Conservation (phyloP, 2,797 vertebrate genomes). For the Cossypha polioptera region DNA sequence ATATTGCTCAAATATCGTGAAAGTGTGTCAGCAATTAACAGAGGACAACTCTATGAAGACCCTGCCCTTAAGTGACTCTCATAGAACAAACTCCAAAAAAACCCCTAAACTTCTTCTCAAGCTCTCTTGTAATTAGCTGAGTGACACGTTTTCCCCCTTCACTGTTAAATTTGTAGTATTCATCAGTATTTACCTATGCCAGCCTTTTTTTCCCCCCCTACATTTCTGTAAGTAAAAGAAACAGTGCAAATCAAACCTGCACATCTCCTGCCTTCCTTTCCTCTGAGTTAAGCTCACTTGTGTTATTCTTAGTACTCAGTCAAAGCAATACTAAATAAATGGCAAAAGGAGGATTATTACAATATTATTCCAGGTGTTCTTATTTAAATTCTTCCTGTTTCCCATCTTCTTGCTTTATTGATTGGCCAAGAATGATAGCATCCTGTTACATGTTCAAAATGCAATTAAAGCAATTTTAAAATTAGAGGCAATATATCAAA, state of each 20-base stretch:
- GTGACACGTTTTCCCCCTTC: neutral
- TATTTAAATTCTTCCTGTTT: neutral
- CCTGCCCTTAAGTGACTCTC: neutral
- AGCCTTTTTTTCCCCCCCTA: neutral
- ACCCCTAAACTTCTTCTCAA: neutral
- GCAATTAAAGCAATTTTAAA: neutral
- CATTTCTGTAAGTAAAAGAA: neutral
- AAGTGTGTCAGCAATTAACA: neutral
- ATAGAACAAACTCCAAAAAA: neutral
- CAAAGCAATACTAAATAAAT: neutral
- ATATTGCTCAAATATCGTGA: neutral
- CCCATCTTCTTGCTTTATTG: neutral
- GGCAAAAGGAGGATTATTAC: neutral
- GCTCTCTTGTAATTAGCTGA: neutral
- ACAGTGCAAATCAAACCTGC: neutral
- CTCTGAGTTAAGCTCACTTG: neutral
- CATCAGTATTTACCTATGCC: neutral
- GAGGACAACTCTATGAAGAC: neutral
- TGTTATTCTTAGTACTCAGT: neutral
- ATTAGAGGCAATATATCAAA: neutral
- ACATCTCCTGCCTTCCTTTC: neutral
- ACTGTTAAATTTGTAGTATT: neutral
- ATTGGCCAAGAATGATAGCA: neutral
- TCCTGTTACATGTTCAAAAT: neutral
- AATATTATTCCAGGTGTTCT: neutral